Evolutionary conservation across 2,888 invertebrate genomes (phyloP), one percentile per base, ranked within the genome.

Genomic region (Trissolcus japonicus): DNA sequence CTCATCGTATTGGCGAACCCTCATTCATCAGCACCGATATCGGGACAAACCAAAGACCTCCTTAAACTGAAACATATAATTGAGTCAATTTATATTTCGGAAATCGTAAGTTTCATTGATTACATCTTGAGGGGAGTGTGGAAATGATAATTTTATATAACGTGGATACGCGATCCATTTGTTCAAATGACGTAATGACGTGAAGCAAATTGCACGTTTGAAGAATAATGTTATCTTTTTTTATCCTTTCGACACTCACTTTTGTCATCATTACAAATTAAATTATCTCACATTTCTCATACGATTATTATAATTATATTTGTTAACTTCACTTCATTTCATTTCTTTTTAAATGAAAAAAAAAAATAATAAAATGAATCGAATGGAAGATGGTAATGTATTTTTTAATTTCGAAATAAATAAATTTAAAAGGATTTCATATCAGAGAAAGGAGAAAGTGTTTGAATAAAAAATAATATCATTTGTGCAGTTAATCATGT

Each of bases 211-310:
- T 43, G 63, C 43, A 11, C 29, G 62, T 51, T 53, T 13, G 19
- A 71, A 51, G 57, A 60, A 71, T 63, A 63, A 57, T 63, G 71
- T 71, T 71, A 61, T 63, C 63, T n/a, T 21, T 11, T 35, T 46
- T 11, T 9, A 17, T 35, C 35, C 35, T 71, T 71, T 55, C 63
- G 21, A 63, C 56, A 71, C 40, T 46, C 59, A 19, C 25, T 51
- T 62, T 61, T 35, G 17, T 19, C 19, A 51, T 51, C 13, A 21
- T 21, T 51, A 51, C 14, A 35, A 35, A 35, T 35, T 35, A 11
- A 35, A 35, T 35, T 35, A 35, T 35, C 35, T 35, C 35, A 25
- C 25, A 35, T 35, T 35, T 35, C 35, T 35, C 35, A 35, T 35
- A 7, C 9, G 35, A 35, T 35, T 6, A 35, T 35, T 9, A 35